These are phyloP conservation scores for Conomelus anceps DNA, from an alignment of 2,888 invertebrate species.

Conservation along the genomic window DNA sequence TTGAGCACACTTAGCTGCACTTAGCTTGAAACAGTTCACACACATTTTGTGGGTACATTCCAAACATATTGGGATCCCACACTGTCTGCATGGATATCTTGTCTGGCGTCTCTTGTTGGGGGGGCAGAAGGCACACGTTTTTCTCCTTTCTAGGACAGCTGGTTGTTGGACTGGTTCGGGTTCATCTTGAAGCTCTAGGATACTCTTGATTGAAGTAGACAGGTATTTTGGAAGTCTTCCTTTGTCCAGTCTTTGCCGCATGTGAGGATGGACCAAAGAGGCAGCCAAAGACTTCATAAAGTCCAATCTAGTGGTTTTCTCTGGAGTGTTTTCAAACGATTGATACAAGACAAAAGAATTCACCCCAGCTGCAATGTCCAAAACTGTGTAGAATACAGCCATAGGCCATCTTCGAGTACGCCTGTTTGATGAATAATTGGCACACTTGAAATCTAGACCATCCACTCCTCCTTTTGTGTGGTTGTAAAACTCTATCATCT, in stretches of 20 bases:
- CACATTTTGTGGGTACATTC: not conserved
- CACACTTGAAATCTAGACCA: slow-evolving; percentile 19
- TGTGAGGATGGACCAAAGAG: slow-evolving; percentile 1
- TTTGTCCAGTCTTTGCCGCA: not conserved
- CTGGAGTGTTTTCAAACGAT: not conserved
- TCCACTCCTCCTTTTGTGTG: slow-evolving; percentile 25
- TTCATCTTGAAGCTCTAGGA: not conserved
- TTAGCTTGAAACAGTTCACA: not conserved
- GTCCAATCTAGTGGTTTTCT: not conserved
- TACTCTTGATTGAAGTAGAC: not conserved
- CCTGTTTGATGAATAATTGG: too few species aligned
- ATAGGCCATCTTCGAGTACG: too few species aligned
- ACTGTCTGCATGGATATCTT: not conserved
- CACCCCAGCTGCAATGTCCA: slow-evolving; percentile 23
- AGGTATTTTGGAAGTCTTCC: not conserved
- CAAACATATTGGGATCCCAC: not conserved
- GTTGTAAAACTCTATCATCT: slow-evolving; percentile 24
- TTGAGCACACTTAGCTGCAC: too few species aligned
- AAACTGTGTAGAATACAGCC: slow-evolving; percentile 21
- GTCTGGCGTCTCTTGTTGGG: not conserved
- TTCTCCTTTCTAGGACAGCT: not conserved
- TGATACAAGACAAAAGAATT: slow-evolving; percentile 15
- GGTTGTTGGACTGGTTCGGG: not conserved
- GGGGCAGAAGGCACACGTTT: not conserved
- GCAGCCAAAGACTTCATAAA: slow-evolving; percentile 5